These are phyloP conservation scores for Apis laboriosa DNA, from an alignment of 1,140 invertebrate species.

Conservation along the genomic window DNA sequence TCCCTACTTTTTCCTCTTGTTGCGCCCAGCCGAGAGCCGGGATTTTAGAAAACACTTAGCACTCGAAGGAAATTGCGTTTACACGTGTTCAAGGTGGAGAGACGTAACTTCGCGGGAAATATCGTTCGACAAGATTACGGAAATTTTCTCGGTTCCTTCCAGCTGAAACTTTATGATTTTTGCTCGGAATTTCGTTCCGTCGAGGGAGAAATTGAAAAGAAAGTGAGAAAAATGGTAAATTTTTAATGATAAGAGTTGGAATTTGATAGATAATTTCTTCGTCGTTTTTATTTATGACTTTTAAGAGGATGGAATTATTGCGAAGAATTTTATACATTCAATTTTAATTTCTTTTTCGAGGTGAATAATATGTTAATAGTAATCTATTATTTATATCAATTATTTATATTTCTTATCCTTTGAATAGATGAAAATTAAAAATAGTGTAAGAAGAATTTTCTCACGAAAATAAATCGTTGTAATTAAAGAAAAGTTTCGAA, in stretches of 20 bases:
- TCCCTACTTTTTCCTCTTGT: neutral
- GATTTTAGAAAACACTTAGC: neutral
- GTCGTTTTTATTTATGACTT: too few species aligned
- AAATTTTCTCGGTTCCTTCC: neutral
- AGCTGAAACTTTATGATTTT: neutral
- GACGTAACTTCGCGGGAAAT: neutral
- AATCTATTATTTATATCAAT: too few species aligned
- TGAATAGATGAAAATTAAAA: too few species aligned
- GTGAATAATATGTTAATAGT: too few species aligned
- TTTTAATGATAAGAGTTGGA: neutral
- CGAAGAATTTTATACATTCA: too few species aligned
- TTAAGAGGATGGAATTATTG: too few species aligned
- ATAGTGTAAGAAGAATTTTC: too few species aligned
- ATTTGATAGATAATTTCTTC: neutral
- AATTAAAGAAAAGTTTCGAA: neutral
- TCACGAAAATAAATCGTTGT: too few species aligned
- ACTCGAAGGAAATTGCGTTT: constrained; percentile 11
- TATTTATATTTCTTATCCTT: too few species aligned
- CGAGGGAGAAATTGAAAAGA: too few species aligned
- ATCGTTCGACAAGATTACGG: constrained; percentile 7
- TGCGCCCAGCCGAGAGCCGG: neutral
- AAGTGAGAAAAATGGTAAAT: neutral
- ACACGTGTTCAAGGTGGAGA: neutral
- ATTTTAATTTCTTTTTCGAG: too few species aligned
- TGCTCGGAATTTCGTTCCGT: neutral